Evolutionary conservation across 2,113 vertebrate genomes (phyloP).

Genomic region (Macaca fascicularis): DNA sequence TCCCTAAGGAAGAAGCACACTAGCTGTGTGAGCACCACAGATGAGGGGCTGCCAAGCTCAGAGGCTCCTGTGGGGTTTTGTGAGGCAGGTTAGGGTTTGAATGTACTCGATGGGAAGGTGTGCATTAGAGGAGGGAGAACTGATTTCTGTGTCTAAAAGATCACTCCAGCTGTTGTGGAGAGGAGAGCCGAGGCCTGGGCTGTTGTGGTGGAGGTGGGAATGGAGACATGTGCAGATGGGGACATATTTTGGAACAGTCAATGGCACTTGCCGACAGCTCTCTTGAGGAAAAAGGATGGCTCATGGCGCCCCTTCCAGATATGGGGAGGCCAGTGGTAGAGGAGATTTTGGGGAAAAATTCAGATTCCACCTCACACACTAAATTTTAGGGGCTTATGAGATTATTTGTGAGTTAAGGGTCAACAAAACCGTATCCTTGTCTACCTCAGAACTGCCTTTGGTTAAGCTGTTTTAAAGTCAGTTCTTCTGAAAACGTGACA

Average conservation of each 20-base stretch:
- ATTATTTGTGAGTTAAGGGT: background rate
- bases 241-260: background rate
- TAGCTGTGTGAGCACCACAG: background rate
- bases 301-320: fast-evolving
- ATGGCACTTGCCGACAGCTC: background rate
- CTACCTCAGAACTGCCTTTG: background rate
- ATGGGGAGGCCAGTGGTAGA: background rate
- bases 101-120: background rate
- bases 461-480: background rate
- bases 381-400: background rate
- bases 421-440: background rate
- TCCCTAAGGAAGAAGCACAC: background rate
- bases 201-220: background rate
- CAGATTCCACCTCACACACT: background rate
- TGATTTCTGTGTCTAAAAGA: background rate
- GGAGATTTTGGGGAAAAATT: background rate
- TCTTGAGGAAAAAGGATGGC: background rate
- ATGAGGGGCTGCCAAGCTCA: too few species aligned
- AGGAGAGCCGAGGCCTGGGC: background rate
- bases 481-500: background rate
- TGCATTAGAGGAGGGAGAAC: background rate
- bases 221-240: background rate
- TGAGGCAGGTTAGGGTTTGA: background rate
- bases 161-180: background rate
- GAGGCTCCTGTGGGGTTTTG: too few species aligned